These are phyloP conservation scores for Lepidocyrtoides sp. DNA, from an alignment of 2,888 invertebrate genomes.

Conservation along the genomic window DNA sequence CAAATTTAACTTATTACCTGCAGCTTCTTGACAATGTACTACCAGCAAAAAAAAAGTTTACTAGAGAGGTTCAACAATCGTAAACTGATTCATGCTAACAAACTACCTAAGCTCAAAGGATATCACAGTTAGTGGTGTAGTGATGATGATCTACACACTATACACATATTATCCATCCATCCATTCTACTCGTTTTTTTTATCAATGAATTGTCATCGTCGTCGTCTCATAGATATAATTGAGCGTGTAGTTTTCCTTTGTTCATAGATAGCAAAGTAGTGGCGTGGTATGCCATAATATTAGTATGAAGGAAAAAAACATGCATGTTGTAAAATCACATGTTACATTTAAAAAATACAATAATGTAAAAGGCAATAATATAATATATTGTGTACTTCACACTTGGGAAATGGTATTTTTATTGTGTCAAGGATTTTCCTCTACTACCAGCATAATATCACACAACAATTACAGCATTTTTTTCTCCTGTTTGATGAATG, in stretches of 20 bases:
- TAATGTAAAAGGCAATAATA: not conserved
- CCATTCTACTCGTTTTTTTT: constrained; percentile 17
- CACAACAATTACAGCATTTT: constrained; percentile 30
- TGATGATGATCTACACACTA: not conserved
- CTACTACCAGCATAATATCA: constrained; percentile 57
- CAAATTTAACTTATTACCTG: constrained; percentile 22
- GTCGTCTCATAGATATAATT: constrained; percentile 50
- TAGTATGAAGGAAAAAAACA: not conserved
- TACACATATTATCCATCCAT: no score
- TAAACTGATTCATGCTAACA: constrained; percentile 30
- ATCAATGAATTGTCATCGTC: constrained; percentile 32
- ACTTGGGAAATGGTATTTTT: constrained; percentile 72
- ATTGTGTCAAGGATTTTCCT: constrained; percentile 79
- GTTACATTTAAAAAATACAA: not conserved
- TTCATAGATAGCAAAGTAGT: constrained; percentile 17
- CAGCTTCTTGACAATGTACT: constrained; percentile 35
- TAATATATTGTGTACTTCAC: constrained; percentile 50
- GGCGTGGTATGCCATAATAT: no score
- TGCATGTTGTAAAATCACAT: not conserved
- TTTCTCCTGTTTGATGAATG: not conserved
- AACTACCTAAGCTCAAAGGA: not conserved
- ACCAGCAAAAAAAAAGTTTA: not conserved
- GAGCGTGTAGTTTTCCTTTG: constrained; percentile 54
- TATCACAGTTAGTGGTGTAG: not conserved
- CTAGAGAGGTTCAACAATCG: constrained; percentile 17